A percentile compares a stretch with the other conserved stretches of the same genome.
phyloP scores from a whole-genome alignment of 1,140 invertebrate genomes.

The Pseudomyrmex sp. region DNA sequence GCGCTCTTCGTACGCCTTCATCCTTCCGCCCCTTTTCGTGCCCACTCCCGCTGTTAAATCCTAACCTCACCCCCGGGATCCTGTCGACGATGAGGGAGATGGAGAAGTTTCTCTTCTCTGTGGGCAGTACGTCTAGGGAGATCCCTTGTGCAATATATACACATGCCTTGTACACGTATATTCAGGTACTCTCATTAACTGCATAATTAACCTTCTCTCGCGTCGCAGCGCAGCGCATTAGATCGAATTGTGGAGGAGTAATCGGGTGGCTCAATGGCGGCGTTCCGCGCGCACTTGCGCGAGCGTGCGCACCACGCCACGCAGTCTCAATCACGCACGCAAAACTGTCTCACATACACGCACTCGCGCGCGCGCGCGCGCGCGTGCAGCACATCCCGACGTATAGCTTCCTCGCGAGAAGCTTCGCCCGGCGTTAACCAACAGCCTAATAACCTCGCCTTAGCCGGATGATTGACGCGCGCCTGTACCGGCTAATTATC shows the following conservation, averaged over 20 bases:
- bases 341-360: conserved; percentile 53
- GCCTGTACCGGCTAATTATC: conserved; percentile 84
- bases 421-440: conserved; percentile 78
- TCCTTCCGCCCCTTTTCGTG: background rate
- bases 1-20: background rate
- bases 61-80: conserved; percentile 22
- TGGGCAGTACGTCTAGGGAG: conserved; percentile 20
- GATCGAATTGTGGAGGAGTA: conserved; percentile 83
- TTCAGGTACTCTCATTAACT: conserved; percentile 82
- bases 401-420: conserved; percentile 47
- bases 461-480: conserved; percentile 82
- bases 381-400: conserved; percentile 4
- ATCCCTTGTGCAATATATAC: conserved; percentile 57
- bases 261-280: conserved; percentile 81
- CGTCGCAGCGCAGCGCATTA: conserved; percentile 80
- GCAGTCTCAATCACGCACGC: conserved; percentile 49
- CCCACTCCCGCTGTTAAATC: conserved; percentile 12
- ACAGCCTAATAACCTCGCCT: conserved; percentile 84
- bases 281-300: conserved; percentile 61
- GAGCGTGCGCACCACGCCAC: conserved; percentile 25
- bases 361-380: conserved; percentile 25
- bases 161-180: conserved; percentile 40
- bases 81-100: background rate
- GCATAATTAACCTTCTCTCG: conserved; percentile 83
- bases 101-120: conserved; percentile 61